Percentiles rank a stretch among this genome's conserved stretches.
phyloP scores from a whole-genome alignment of 2,888 invertebrate species.

The Athalia circularis region DNA sequence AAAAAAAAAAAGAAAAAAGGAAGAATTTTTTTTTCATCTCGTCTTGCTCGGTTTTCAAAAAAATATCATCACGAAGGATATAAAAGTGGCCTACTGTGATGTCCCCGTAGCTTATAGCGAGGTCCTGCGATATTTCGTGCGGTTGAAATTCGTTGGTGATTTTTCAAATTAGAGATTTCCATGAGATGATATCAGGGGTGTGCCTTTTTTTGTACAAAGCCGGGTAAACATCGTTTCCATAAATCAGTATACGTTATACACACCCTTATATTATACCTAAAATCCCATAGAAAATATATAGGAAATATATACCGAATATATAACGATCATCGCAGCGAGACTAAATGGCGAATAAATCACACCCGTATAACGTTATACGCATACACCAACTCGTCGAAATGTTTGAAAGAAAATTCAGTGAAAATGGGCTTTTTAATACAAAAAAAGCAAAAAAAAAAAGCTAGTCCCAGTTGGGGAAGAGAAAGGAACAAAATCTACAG shows the following conservation, averaged over 20 bases:
- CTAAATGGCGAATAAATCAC: constrained; percentile 37
- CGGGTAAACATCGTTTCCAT: constrained; percentile 31
- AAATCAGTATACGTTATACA: constrained; percentile 5
- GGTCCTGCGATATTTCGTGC: too few species aligned
- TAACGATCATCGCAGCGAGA: constrained; percentile 7
- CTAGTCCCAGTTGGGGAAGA: not conserved
- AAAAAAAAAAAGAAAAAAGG: too few species aligned
- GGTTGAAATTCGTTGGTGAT: too few species aligned
- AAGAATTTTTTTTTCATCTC: too few species aligned
- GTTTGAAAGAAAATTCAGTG: constrained; percentile 9
- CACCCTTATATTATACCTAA: too few species aligned
- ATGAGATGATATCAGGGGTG: too few species aligned
- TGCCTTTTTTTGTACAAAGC: constrained; percentile 3
- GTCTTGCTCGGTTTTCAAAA: too few species aligned
- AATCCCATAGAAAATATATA: not conserved
- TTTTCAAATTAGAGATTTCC: too few species aligned
- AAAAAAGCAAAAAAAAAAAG: not conserved
- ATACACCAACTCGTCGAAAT: not conserved
- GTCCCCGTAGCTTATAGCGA: too few species aligned
- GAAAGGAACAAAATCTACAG: not conserved
- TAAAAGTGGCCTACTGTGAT: too few species aligned
- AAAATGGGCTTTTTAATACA: not conserved
- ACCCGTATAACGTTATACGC: not conserved
- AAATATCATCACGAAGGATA: too few species aligned
- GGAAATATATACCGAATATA: not conserved